These are phyloP conservation scores for Noctua janthina DNA, from an alignment of 2,888 invertebrate species.

Conservation along the genomic window DNA sequence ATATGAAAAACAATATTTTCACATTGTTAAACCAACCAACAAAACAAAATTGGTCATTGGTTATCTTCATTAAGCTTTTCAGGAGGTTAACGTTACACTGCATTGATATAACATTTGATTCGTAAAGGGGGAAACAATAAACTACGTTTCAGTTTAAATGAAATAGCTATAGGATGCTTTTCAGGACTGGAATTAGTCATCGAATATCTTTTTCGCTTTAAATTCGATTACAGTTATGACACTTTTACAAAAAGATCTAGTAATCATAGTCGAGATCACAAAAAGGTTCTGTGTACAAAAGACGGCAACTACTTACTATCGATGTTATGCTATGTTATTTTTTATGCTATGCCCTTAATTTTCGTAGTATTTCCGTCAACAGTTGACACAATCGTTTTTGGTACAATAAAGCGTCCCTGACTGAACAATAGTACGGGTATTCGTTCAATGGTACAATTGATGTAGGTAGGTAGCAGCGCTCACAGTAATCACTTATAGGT, in stretches of 20 bases:
- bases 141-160: background rate
- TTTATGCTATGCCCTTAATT: slow-evolving; percentile 29
- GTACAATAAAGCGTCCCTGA: slow-evolving; percentile 42
- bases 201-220: background rate
- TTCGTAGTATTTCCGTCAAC: slow-evolving; percentile 42
- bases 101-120: background rate
- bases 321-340: background rate
- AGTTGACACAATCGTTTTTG: slow-evolving; percentile 42
- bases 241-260: background rate
- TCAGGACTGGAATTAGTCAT: background rate
- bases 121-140: background rate
- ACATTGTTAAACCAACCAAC: too few species aligned
- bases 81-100: background rate
- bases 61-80: background rate
- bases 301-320: background rate
- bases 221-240: background rate
- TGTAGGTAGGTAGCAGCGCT: slow-evolving; percentile 7
- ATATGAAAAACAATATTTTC: too few species aligned
- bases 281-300: background rate
- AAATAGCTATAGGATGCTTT: background rate
- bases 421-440: slow-evolving; percentile 2
- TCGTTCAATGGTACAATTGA: slow-evolving; percentile 13
- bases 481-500: slow-evolving; percentile 34
- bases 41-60: background rate
- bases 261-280: background rate